Base-by-base conservation (phyloP, 2,888 invertebrate genomes). In the Cristatella mucedo region DNA sequence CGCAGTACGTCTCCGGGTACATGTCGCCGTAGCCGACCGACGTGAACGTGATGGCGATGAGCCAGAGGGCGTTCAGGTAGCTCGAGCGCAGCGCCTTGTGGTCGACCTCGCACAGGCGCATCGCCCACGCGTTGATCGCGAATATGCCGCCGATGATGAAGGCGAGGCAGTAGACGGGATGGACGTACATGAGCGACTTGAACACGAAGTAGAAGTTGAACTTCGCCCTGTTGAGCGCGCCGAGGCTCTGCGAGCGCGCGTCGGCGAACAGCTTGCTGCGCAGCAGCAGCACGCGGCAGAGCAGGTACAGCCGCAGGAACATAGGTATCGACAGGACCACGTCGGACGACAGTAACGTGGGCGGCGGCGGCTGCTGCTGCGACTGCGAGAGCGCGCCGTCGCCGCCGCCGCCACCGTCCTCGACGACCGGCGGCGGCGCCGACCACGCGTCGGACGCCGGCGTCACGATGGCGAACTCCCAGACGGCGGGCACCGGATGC, bases 171-270 rank as follows among this genome's bases (percentile, higher is more conserved):
- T 61, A 59, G 40, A 59, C 62, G 19, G 64, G 59, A 41, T 61
- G 54, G 21, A 63, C 48, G 18, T 57, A 55, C 62, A 63, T 64
- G 43, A 63, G 47, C 18, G 63, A 62, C 48, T 63, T 63, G 49
- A 64, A 63, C 38, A 64, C 58, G 48, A 64, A 64, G 45, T 71
- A 80, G 67, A 93, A 91, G 51, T 72, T 71, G 76, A 95, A 95
- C 74, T 93, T 91, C 69, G 95, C 93, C 67, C 91, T 78, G 75
- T 91, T 91, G 69, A 93, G 78, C 4, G 62, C 63, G 4, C 63
- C 63, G n/a, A 64, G 51, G 44, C 60, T 59, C 46, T 63, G 63
- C 2, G 62, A 60, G 5, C 59, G 59, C 21, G 63, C 63, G 46
- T 64, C 63, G 29, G 61, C 56, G 48, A 56, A 62, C 13, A 63